Evolutionary conservation across 2,113 vertebrate species (phyloP), one percentile per base, ranked within the genome.

Genomic region (Psephotus haematonotus): DNA sequence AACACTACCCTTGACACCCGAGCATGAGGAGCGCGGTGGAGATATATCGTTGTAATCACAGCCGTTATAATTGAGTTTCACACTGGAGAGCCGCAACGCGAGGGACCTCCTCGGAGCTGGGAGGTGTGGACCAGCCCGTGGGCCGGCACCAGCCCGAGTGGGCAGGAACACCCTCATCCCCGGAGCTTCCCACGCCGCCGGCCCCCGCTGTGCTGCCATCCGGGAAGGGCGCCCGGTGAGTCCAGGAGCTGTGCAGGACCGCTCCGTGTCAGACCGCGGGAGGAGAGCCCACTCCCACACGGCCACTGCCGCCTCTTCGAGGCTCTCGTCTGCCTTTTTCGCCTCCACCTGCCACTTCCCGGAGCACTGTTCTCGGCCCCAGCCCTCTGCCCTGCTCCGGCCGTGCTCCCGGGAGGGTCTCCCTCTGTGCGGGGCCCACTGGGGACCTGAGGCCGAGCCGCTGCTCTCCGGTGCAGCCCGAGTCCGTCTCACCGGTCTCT

Each of bases 1-100:
- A 95, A 78, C 81, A 62, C 96, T 94, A 75, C 95, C 97, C 95
- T 97, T 96, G 97, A 96, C 97, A 95, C 41, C 50, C 76, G 17
- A 65, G 92, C 76, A 17, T 11, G 92, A 7, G 50, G 69, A 93
- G 90, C 24, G 7, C 60, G 4, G 69, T 9, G 7, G 70, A 96
- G 94, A 97, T 94, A 88, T 59, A 95, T 91, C 16, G 76, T 9
- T 90, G 92, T 92, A 77, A 96, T 97, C 97, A 85, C 90, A 49
- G 82, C 82, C 74, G 14, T 82, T 84, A 53, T 77, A 84, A 96
- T 63, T 65, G 94, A 93, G 72, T 65, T 94, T 44, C 49, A 94
- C 60, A 72, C 65, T 14, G 43, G 62, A 41, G 59, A 90, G 8
- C 8, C 22, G 37, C 69, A 29, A 81, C 4, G 8, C 47, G 17